Conservation (phyloP, 2,888 invertebrate genomes). For the Pachymerium ferrugineum region DNA sequence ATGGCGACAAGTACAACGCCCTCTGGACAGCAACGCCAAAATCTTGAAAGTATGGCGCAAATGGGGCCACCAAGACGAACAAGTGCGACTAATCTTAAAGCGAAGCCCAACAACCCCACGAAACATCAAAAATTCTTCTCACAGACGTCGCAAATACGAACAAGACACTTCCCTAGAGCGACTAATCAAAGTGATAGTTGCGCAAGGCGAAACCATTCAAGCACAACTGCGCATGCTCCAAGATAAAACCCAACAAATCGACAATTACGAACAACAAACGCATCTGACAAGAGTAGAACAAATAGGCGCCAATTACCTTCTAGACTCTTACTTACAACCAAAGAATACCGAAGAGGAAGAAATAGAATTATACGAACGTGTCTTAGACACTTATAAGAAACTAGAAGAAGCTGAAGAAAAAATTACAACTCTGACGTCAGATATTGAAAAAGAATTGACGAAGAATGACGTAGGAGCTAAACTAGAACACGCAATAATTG, state of each 20-base stretch:
- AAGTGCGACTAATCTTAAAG: slow-evolving; percentile 50
- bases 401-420: slow-evolving; percentile 68
- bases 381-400: slow-evolving; percentile 67
- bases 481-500: slow-evolving; percentile 18
- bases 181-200: slow-evolving; percentile 53
- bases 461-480: background rate
- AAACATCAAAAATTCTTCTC: slow-evolving; percentile 34
- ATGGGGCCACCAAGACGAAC: slow-evolving; percentile 67
- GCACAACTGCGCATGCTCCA: slow-evolving; percentile 50
- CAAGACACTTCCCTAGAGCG: slow-evolving; percentile 48
- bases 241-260: slow-evolving; percentile 71
- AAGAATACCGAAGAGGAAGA: slow-evolving; percentile 48
- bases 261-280: slow-evolving; percentile 69
- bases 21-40: slow-evolving; percentile 62
- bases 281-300: slow-evolving; percentile 67
- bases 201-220: slow-evolving; percentile 58
- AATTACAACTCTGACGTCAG: slow-evolving; percentile 58
- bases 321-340: slow-evolving; percentile 64
- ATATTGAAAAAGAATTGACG: slow-evolving; percentile 1
- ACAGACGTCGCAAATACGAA: background rate
- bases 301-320: slow-evolving; percentile 70
- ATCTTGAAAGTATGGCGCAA: slow-evolving; percentile 73
- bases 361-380: slow-evolving; percentile 61
- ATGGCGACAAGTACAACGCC: slow-evolving; percentile 72
- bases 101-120: slow-evolving; percentile 39